Evolutionary conservation across 2,797 vertebrate species (phyloP), one percentile per base, ranked within the genome.

Genomic region (Gallinago stenura): DNA sequence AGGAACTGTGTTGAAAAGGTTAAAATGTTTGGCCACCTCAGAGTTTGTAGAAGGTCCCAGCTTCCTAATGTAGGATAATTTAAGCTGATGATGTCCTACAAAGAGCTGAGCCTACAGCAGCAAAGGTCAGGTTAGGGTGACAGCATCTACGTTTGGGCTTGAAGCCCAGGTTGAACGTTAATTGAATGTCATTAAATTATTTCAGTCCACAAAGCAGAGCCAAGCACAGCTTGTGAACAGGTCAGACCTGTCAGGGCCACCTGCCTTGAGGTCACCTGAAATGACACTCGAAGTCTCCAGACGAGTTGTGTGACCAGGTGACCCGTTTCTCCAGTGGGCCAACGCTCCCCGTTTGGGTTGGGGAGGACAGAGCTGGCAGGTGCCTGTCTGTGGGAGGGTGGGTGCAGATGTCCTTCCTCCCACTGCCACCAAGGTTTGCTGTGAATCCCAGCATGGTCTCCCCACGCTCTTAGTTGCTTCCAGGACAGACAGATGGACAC

Each of bases 321-420:
- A 58, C n/a, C 17, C 39, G 7, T 65, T 41, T 78, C 61, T 78
- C 21, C 64, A 37, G 30, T 66, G 83, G 15, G n/a, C 30, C 71
- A 65, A 0, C 8, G 1, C 53, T 75, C 30, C 7, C 21, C 0
- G 0, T 76, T 50, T 2, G 43, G 51, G 58, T 39, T 75, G 1
- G 12, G 45, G 41, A 17, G 37, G 22, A 37, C 45, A 8, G 21
- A 87, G 24, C 30, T 35, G n/a, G n/a, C 46, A 73, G 45, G 53
- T 0, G 4, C 33, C 53, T 58, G 83, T 35, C 70, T 65, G 70
- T 54, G 41, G 71, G 48, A 53, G 61, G 60, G 31, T 15, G 3
- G 50, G 18, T 41, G 73, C 28, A 41, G 57, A 31, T 73, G 30
- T 41, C 15, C 41, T 41, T 70, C 50, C 53, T 94, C 24, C 61